These are phyloP conservation scores for Heliconius aoede DNA, from an alignment of 2,888 invertebrate species.

Conservation along the genomic window DNA sequence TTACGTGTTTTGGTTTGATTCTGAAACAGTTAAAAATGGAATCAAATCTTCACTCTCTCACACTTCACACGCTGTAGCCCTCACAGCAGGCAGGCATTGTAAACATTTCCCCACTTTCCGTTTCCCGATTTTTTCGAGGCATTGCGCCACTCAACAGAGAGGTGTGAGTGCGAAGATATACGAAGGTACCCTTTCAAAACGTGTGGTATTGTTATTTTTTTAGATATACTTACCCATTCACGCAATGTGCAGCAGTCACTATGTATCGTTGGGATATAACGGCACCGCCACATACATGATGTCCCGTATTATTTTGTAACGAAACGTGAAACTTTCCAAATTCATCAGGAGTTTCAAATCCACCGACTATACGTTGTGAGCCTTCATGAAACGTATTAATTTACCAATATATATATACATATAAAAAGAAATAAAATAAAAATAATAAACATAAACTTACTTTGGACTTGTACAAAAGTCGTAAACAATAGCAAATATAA, in stretches of 20 bases:
- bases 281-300: conserved; percentile 76
- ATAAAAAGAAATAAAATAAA: background rate
- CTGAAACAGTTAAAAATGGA: conserved; percentile 56
- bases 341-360: conserved; percentile 60
- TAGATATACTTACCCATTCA: conserved; percentile 49
- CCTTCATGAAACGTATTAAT: background rate
- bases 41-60: too few species aligned
- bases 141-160: too few species aligned
- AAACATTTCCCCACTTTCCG: too few species aligned
- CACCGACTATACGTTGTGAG: conserved; percentile 64
- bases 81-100: too few species aligned
- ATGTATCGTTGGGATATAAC: conserved; percentile 66
- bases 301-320: conserved; percentile 67
- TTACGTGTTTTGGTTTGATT: conserved; percentile 62
- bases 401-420: too few species aligned
- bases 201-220: background rate
- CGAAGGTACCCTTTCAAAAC: background rate
- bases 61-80: too few species aligned
- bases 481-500: conserved; percentile 19
- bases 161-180: too few species aligned
- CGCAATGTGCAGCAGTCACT: conserved; percentile 75
- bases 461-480: conserved; percentile 2
- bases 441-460: conserved; percentile 6
- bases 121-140: too few species aligned
- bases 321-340: conserved; percentile 71